Evolutionary conservation across 1,140 invertebrate genomes (phyloP).

Genomic region (Drosophila sturtevanti): DNA sequence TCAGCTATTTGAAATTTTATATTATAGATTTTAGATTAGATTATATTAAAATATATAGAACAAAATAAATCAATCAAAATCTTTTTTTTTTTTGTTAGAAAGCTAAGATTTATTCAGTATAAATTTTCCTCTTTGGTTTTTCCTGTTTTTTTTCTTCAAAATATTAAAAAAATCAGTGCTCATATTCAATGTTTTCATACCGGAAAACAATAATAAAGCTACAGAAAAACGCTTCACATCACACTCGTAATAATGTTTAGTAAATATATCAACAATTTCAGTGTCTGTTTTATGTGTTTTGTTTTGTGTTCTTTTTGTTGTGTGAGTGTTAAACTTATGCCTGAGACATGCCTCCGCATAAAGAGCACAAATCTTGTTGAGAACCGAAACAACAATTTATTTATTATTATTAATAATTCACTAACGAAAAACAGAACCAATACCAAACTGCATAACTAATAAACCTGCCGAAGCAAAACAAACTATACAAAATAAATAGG

Average conservation of each 20-base stretch:
- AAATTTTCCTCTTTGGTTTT: too few relatives aligned
- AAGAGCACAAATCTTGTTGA: not conserved
- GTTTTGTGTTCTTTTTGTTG: not conserved
- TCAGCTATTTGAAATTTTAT: too few relatives aligned
- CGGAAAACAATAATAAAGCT: too few relatives aligned
- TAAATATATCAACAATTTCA: too few relatives aligned
- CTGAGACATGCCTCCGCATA: not conserved
- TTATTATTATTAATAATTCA: constrained; percentile 79
- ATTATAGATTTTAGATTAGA: too few relatives aligned
- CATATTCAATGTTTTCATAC: too few relatives aligned
- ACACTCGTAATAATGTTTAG: not conserved
- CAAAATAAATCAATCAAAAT: too few relatives aligned
- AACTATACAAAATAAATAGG: constrained; percentile 8
- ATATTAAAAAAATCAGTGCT: too few relatives aligned
- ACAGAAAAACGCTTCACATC: not conserved
- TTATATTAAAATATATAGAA: too few relatives aligned
- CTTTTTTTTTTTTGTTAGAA: too few relatives aligned
- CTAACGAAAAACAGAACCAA: constrained; percentile 21
- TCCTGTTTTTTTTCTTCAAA: too few relatives aligned
- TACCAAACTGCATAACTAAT: constrained; percentile 72
- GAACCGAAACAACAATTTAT: constrained; percentile 31
- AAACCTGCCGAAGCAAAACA: constrained; percentile 63
- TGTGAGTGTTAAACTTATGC: constrained; percentile 2
- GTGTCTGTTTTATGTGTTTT: constrained; percentile 1
- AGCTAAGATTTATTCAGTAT: too few relatives aligned